Percentiles rank a stretch among this genome's conserved stretches.
phyloP scores from a whole-genome alignment of 2,797 vertebrate species.

The Lithobates sylvaticus region DNA sequence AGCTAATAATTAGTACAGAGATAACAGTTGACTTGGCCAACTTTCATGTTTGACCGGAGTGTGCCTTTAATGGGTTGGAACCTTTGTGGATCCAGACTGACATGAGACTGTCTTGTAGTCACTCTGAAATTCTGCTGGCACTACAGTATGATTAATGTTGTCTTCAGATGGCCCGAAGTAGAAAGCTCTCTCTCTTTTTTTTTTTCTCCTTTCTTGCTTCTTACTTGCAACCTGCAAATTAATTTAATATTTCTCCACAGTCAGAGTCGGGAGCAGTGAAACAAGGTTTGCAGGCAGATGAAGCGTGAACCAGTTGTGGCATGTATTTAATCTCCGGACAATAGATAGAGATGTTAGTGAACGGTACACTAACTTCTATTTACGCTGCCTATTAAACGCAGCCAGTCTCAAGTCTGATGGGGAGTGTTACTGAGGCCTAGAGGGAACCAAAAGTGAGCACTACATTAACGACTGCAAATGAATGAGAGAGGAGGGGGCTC shows the following conservation, averaged over 20 bases:
- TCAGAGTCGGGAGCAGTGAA: conserved; percentile 84
- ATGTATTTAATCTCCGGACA: conserved; percentile 90
- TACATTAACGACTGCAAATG: conserved; percentile 86
- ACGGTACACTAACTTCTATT: conserved; percentile 89
- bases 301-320: conserved; percentile 87
- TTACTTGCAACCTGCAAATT: conserved; percentile 88
- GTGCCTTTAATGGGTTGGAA: no score
- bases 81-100: conserved; percentile 65
- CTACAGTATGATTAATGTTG: conserved; percentile 74
- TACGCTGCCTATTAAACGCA: conserved; percentile 89
- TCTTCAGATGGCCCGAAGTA: conserved; percentile 72
- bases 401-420: conserved; percentile 84
- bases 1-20: no score
- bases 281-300: conserved; percentile 82
- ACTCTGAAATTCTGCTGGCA: conserved; percentile 70
- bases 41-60: no score
- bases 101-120: conserved; percentile 72
- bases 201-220: conserved; percentile 78
- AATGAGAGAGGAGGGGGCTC: conserved; percentile 80
- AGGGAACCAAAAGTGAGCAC: conserved; percentile 85
- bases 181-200: conserved; percentile 53
- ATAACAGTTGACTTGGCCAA: no score
- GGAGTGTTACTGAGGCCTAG: conserved; percentile 86
- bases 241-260: conserved; percentile 83
- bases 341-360: conserved; percentile 89